Evolutionary conservation across 2,797 vertebrate genomes (phyloP).

Genomic region (Typhlichthys subterraneus): DNA sequence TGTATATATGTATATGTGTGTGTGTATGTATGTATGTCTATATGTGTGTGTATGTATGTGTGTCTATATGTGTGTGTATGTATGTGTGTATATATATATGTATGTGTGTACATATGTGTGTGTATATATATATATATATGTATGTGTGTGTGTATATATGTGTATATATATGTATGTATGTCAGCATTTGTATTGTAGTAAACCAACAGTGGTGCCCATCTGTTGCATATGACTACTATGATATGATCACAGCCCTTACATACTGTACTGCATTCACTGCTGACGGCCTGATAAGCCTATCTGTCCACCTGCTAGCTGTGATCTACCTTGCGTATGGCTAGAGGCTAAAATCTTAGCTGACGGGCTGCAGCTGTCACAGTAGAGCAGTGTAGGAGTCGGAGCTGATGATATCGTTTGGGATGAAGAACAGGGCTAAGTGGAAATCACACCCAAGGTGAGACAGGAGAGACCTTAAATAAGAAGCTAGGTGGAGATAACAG

Average conservation of each 20-base stretch:
- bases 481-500: conserved; percentile 29
- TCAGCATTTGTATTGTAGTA: background rate
- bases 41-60: no score
- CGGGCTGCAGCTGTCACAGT: conserved; percentile 7
- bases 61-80: no score
- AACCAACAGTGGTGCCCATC: no score
- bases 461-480: conserved; percentile 13
- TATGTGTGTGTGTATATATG: background rate
- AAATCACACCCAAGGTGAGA: conserved; percentile 10
- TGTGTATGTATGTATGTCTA: no score
- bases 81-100: no score
- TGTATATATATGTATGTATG: background rate
- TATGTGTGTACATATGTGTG: no score
- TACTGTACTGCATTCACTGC: no score
- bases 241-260: no score
- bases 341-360: conserved; percentile 28
- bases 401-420: conserved; percentile 32
- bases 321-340: conserved; percentile 17
- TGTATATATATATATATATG: background rate
- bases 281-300: background rate
- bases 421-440: conserved; percentile 24
- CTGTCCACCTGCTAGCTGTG: background rate
- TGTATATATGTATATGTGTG: no score
- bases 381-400: conserved; percentile 10
- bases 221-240: no score